A percentile compares a stretch with the other conserved stretches of the same genome.
phyloP scores from a whole-genome alignment of 2,797 vertebrate species.

The Aratinga solstitialis region DNA sequence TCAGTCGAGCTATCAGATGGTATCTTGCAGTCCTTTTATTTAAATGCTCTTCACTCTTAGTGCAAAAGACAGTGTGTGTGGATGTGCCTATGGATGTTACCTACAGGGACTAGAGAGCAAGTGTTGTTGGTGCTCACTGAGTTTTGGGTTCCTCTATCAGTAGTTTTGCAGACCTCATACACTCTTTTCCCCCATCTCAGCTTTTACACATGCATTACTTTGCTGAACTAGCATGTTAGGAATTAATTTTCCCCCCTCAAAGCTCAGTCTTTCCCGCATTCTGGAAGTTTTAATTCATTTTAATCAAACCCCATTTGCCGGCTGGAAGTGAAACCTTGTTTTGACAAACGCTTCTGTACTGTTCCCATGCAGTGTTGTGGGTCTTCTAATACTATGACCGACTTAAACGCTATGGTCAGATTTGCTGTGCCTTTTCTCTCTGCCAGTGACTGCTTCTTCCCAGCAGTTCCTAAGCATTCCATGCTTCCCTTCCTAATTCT shows the following conservation, averaged over 20 bases:
- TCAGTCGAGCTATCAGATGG: not conserved
- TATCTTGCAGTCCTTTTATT: not conserved
- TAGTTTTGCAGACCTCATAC: not conserved
- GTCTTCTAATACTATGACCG: not conserved
- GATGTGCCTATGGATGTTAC: not conserved
- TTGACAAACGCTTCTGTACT: rapidly evolving
- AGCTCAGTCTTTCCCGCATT: not conserved
- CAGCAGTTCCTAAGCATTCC: not conserved
- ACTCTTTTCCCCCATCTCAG: not conserved
- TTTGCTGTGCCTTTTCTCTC: not conserved
- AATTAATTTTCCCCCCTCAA: rapidly evolving
- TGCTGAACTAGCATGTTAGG: not conserved
- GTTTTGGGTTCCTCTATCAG: not conserved
- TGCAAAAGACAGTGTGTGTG: not conserved
- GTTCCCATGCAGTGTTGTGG: not conserved
- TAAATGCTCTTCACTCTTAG: not conserved
- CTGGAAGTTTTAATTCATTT: not conserved
- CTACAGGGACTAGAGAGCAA: not conserved
- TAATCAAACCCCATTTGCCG: not conserved
- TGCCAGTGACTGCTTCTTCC: not conserved
- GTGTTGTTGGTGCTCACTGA: not conserved
- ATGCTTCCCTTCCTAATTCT: not conserved
- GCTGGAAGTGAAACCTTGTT: not conserved
- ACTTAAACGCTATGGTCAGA: not conserved
- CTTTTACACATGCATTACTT: not conserved